These are phyloP conservation scores for Gallinago media DNA, from an alignment of 2,113 vertebrate species.

Conservation along the genomic window DNA sequence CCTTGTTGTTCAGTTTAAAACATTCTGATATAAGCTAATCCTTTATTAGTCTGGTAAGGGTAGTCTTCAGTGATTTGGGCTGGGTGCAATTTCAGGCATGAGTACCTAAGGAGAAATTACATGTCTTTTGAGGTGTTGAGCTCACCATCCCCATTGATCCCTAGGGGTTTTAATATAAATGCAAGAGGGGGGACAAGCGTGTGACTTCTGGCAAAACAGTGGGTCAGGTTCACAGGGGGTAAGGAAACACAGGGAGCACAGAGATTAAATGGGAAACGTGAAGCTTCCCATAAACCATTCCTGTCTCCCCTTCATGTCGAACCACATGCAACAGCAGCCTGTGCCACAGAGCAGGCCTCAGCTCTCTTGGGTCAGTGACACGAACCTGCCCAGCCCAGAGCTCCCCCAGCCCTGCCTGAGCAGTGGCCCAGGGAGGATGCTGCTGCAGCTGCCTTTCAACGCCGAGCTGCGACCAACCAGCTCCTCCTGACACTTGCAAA, in stretches of 20 bases:
- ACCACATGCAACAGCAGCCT: not conserved
- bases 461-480: not conserved
- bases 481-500: not conserved
- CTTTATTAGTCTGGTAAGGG: not conserved
- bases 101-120: not conserved
- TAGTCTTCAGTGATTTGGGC: not conserved
- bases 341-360: not conserved
- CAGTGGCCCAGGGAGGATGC: not conserved
- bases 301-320: not conserved
- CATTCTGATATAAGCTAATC: not conserved
- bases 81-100: not conserved
- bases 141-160: not conserved
- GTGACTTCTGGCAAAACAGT: not conserved
- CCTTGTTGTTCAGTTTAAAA: not conserved
- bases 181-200: accelerated
- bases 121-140: not conserved
- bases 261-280: not conserved
- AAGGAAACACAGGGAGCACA: accelerated
- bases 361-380: not conserved
- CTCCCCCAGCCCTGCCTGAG: not conserved
- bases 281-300: accelerated
- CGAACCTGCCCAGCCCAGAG: not conserved
- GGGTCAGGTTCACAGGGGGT: accelerated
- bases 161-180: not conserved
- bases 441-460: not conserved